phyloP scores from a whole-genome alignment of 2,888 invertebrate species.

The Lissonota sp. region DNA sequence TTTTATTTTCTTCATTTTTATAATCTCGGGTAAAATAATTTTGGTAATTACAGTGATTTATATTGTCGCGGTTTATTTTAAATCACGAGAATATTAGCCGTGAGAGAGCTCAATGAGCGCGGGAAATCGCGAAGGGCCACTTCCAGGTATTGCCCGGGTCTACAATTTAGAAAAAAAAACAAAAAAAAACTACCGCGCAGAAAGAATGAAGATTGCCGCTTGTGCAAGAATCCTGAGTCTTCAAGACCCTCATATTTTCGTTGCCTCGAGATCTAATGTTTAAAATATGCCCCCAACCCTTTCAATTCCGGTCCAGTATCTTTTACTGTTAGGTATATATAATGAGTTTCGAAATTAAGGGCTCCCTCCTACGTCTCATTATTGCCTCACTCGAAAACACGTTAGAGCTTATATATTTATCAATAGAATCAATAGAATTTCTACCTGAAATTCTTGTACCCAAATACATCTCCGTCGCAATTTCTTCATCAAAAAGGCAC shows the following conservation, averaged over 20 bases:
- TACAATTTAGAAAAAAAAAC: slow-evolving; percentile 64
- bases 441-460: too few relatives aligned
- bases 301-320: too few relatives aligned
- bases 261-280: slow-evolving; percentile 18
- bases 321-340: too few relatives aligned
- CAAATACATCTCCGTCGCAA: too few relatives aligned
- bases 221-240: slow-evolving; percentile 9
- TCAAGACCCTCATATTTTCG: slow-evolving; percentile 60
- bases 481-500: too few relatives aligned
- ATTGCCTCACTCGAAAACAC: too few relatives aligned
- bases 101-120: slow-evolving; percentile 17
- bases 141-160: slow-evolving; percentile 62
- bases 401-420: too few relatives aligned
- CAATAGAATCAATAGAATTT: too few relatives aligned
- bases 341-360: too few relatives aligned
- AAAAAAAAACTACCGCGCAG: slow-evolving; percentile 17
- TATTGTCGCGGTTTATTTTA: slow-evolving; percentile 30
- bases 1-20: slow-evolving; percentile 4
- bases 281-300: too few relatives aligned
- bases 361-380: too few relatives aligned
- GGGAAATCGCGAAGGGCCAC: slow-evolving; percentile 47
- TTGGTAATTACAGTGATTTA: slow-evolving; percentile 41
- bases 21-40: slow-evolving; percentile 35
- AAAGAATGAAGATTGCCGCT: slow-evolving; percentile 56
- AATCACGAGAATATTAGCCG: not conserved